Base-by-base conservation (phyloP, 2,113 vertebrate genomes). In the Suncus etruscus region DNA sequence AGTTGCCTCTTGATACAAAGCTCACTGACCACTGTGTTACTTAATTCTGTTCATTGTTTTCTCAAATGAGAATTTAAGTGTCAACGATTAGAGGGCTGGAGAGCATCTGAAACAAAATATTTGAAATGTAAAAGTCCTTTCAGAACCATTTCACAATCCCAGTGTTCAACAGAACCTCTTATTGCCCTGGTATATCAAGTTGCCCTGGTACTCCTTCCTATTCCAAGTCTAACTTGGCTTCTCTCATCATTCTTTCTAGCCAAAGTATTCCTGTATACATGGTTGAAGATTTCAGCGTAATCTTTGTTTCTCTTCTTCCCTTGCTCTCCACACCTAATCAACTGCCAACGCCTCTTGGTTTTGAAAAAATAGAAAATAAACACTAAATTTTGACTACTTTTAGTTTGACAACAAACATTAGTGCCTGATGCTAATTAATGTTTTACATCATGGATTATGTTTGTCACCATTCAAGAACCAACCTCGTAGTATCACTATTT, bases 41-140 rank as follows among this genome's bases (percentile, higher is more conserved):
- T 86, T 75, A 89, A 86, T 63, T 48, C 50, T 47, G 65, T 58
- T 75, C 63, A 84, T 68, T 68, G 48, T 83, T 76, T 85, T 79
- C 83, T 94, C 75, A 85, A 75, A 72, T 47, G 47, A 79, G 32
- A n/a, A 68, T 51, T 91, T 93, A 75, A 78, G 48, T 70, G 16
- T n/a, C 72, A 90, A 79, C 72, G n/a, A 66, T 47, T 31, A 11
- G 29, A 87, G 24, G 15, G 65, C 45, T 78, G 47, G 39, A 82
- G 51, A 81, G 15, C 50, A 32, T 75, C 74, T 92, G 81, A 72
- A 83, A 66, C 15, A 87, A 87, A 94, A 45, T 31, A 6, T 29
- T 66, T 72, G 58, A 75, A 87, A 81, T 39, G 75, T 63, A 83
- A 77, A 91, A 73, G n/a, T 3, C 12, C 22, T 45, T 51, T 75